Conservation (phyloP, 1,140 invertebrate genomes). For the Hylaeus anthracinus region DNA sequence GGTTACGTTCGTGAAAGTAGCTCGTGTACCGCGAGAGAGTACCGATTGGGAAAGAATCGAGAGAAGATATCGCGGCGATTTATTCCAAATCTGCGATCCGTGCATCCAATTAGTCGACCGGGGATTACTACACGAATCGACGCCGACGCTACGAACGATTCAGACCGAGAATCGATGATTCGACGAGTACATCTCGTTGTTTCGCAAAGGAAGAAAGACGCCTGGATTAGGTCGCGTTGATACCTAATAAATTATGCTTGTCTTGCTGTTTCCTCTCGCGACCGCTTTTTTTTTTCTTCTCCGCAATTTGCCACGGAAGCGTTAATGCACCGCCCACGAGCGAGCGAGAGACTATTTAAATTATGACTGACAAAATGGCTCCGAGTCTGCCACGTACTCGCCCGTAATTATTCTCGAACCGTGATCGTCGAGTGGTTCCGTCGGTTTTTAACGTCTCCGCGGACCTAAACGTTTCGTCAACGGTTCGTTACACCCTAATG, state of each 20-base stretch:
- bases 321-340: constrained; percentile 42
- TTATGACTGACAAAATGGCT: constrained; percentile 31
- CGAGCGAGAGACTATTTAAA: constrained; percentile 35
- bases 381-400: constrained; percentile 17
- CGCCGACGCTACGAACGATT: not conserved
- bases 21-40: not conserved
- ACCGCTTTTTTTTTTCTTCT: not conserved
- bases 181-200: not conserved
- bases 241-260: constrained; percentile 10
- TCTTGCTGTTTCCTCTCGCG: not conserved
- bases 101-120: constrained; percentile 5
- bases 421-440: not conserved
- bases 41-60: not conserved
- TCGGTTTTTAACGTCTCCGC: too few relatives aligned
- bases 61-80: constrained; percentile 14
- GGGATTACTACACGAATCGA: not conserved
- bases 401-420: constrained; percentile 28
- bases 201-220: not conserved
- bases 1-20: constrained; percentile 30
- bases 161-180: not conserved
- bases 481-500: too few relatives aligned
- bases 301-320: constrained; percentile 49
- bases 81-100: not conserved
- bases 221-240: not conserved
- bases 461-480: too few relatives aligned